Evolutionary conservation across 2,797 vertebrate genomes (phyloP).

Genomic region (Myotis myotis): DNA sequence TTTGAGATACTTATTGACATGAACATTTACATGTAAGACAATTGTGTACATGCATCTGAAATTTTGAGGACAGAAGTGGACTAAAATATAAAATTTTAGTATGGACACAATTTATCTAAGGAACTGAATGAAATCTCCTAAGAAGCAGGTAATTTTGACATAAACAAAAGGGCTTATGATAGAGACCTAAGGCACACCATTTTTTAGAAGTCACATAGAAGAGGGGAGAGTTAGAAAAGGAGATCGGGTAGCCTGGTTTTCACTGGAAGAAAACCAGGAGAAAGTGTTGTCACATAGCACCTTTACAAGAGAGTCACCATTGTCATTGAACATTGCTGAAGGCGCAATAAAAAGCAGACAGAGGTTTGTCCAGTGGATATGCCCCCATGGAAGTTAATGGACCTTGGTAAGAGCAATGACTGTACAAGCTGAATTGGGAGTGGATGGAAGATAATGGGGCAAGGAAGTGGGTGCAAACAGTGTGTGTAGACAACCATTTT

Average conservation of each 20-base stretch:
- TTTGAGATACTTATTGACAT: not conserved
- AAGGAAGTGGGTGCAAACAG: not conserved
- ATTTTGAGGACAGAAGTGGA: not conserved
- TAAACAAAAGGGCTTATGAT: not conserved
- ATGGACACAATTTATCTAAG: not conserved
- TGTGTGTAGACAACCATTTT: not conserved
- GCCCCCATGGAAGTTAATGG: not conserved
- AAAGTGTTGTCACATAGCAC: not conserved
- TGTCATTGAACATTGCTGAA: not conserved
- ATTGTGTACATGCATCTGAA: not conserved
- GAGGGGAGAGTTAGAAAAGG: not conserved
- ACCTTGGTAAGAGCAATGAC: not conserved
- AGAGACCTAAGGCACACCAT: not conserved
- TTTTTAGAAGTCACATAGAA: not conserved
- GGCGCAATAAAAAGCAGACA: not conserved
- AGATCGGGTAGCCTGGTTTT: not conserved
- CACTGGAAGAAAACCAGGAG: not conserved
- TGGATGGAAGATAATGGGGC: not conserved
- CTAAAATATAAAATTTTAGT: not conserved
- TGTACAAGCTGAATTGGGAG: not conserved
- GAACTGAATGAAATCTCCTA: not conserved
- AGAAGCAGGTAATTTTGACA: not conserved
- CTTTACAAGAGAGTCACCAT: not conserved
- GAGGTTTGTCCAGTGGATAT: not conserved
- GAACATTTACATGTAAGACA: not conserved